Conservation (phyloP, 2,888 invertebrate species). For the Aleiodes alternator region DNA sequence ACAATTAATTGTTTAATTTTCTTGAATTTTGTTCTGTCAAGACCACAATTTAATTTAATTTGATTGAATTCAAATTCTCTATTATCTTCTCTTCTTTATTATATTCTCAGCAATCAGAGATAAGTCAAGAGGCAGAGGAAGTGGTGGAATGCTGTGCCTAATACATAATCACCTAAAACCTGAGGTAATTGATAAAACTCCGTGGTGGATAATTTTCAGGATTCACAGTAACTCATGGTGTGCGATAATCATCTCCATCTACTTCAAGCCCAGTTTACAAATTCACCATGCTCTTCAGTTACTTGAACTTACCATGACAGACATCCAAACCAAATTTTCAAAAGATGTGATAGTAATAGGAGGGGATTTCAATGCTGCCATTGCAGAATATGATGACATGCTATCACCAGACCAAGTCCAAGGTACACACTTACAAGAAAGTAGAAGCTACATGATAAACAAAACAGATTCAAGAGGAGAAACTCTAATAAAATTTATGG, state of each 20-base stretch:
- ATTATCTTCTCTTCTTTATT: too few species aligned
- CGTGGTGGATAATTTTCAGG: conserved; percentile 9
- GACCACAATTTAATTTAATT: too few species aligned
- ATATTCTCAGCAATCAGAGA: conserved; percentile 1
- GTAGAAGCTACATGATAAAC: neutral
- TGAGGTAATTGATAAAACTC: neutral
- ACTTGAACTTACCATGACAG: neutral
- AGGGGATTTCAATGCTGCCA: too few species aligned
- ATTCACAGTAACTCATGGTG: too few species aligned
- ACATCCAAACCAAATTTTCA: neutral
- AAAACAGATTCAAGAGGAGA: conserved; percentile 14
- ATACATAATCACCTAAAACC: neutral
- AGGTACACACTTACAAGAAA: neutral
- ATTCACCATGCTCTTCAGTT: neutral
- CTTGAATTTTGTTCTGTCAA: too few species aligned
- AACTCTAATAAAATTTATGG: too few species aligned
- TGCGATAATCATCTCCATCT: neutral
- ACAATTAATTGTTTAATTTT: too few species aligned
- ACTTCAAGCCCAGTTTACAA: neutral
- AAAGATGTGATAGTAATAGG: too few species aligned
- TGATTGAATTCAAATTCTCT: too few species aligned
- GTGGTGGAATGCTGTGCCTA: conserved; percentile 28
- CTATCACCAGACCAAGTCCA: neutral
- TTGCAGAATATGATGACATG: too few species aligned
- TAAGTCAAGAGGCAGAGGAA: conserved; percentile 18